phyloP scores from a whole-genome alignment of 2,888 invertebrate species.

The Scrobipalpa atriplicella region DNA sequence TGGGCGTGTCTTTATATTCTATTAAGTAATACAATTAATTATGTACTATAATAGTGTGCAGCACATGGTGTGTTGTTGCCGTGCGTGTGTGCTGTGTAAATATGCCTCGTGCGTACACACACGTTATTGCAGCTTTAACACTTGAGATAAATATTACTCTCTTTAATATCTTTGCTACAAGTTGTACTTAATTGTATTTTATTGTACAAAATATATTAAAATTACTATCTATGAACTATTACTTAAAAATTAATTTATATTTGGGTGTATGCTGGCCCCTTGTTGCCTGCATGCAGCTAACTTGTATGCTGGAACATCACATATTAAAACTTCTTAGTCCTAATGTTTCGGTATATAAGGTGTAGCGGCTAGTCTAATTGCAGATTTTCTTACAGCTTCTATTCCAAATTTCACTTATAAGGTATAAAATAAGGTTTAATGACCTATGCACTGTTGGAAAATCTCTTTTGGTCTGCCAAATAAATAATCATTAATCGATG shows the following conservation, averaged over 20 bases:
- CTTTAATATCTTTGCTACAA: constrained; percentile 86
- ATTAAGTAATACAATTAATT: constrained; percentile 78
- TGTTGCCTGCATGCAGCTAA: constrained; percentile 80
- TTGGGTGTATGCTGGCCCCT: constrained; percentile 80
- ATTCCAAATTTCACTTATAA: constrained; percentile 80
- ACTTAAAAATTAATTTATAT: constrained; percentile 78
- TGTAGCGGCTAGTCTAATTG: constrained; percentile 81
- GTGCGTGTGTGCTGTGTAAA: constrained; percentile 81
- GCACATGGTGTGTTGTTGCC: constrained; percentile 78
- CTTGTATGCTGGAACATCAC: constrained; percentile 82
- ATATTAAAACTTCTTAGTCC: constrained; percentile 76
- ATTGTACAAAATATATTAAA: constrained; percentile 88
- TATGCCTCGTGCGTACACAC: constrained; percentile 82
- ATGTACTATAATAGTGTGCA: constrained; percentile 79
- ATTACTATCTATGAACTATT: constrained; percentile 81
- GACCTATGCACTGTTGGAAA: constrained; percentile 82
- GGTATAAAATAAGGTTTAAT: constrained; percentile 73
- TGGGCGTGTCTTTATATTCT: constrained; percentile 82
- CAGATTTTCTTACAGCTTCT: constrained; percentile 83
- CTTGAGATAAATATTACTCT: constrained; percentile 82
- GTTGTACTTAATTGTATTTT: constrained; percentile 87
- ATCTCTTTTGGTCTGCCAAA: constrained; percentile 83
- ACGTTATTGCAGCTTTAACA: constrained; percentile 81
- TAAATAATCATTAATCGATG: constrained; percentile 77
- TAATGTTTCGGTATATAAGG: constrained; percentile 81